These are phyloP conservation scores for Ferrisia virgata DNA, from an alignment of 2,888 invertebrate species.

Conservation along the genomic window DNA sequence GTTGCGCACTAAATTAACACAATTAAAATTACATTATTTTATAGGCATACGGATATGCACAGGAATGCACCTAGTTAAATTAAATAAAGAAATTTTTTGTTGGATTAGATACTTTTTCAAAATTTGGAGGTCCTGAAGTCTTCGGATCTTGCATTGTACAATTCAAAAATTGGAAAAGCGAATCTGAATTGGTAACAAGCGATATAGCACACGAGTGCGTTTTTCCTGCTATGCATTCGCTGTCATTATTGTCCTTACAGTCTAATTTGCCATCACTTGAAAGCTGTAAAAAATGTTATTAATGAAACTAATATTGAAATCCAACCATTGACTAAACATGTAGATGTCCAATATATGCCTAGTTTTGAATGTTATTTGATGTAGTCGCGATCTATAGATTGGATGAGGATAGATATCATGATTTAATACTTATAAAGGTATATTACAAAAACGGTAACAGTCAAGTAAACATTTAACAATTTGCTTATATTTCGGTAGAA, in stretches of 20 bases:
- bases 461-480: too few relatives aligned
- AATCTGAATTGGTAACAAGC: not conserved
- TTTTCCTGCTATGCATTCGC: not conserved
- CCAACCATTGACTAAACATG: not conserved
- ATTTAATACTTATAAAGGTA: too few relatives aligned
- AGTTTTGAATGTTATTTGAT: too few relatives aligned
- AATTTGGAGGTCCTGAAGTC: too few relatives aligned
- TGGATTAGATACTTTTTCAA: too few relatives aligned
- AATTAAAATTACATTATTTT: not conserved
- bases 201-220: not conserved
- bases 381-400: too few relatives aligned
- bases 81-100: not conserved
- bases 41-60: not conserved
- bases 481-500: too few relatives aligned
- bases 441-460: too few relatives aligned
- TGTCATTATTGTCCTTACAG: not conserved
- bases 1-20: not conserved
- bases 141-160: not conserved
- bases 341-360: not conserved
- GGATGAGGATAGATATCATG: too few relatives aligned
- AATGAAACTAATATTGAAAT: too few relatives aligned
- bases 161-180: not conserved
- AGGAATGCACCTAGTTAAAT: too few relatives aligned
- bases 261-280: not conserved
- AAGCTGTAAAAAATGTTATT: too few relatives aligned